A percentile compares a stretch with the other conserved stretches of the same genome.
These are phyloP conservation scores for Sebastes trivittatus DNA, from an alignment of 2,797 vertebrate genomes.

Conservation along the genomic window DNA sequence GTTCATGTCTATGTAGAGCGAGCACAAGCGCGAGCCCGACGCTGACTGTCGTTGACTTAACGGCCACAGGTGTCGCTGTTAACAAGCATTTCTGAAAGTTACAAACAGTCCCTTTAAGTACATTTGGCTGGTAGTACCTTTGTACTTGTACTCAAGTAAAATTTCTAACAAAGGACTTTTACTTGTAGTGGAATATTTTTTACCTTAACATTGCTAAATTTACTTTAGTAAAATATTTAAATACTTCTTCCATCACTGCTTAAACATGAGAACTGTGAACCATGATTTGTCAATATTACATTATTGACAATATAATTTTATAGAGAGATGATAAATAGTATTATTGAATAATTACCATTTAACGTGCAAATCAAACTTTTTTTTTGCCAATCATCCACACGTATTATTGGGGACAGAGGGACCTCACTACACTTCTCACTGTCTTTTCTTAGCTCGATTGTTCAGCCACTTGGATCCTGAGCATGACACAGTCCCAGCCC, in stretches of 20 bases:
- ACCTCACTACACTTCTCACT: slow-evolving; percentile 35
- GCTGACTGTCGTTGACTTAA: too few species aligned
- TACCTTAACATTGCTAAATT: neutral
- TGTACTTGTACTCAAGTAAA: neutral
- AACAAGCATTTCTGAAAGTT: neutral
- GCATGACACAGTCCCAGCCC: slow-evolving; percentile 61
- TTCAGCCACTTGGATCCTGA: slow-evolving; percentile 57
- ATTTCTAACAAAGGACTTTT: neutral
- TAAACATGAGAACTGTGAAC: neutral
- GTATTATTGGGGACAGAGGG: neutral
- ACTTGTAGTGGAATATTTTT: neutral
- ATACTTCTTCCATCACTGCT: neutral
- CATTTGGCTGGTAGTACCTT: neutral
- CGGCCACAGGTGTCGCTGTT: too few species aligned
- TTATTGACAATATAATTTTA: neutral
- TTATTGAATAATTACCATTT: neutral
- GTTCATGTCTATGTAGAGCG: too few species aligned
- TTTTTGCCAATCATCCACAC: neutral
- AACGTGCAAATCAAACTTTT: neutral
- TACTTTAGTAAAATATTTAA: too few species aligned
- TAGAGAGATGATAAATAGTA: neutral
- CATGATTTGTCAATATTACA: neutral
- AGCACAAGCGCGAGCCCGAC: too few species aligned
- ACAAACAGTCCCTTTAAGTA: too few species aligned
- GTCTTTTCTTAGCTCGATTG: slow-evolving; percentile 74